Evolutionary conservation across 2,888 invertebrate species (phyloP).

Genomic region (Cataglyphis albicans): DNA sequence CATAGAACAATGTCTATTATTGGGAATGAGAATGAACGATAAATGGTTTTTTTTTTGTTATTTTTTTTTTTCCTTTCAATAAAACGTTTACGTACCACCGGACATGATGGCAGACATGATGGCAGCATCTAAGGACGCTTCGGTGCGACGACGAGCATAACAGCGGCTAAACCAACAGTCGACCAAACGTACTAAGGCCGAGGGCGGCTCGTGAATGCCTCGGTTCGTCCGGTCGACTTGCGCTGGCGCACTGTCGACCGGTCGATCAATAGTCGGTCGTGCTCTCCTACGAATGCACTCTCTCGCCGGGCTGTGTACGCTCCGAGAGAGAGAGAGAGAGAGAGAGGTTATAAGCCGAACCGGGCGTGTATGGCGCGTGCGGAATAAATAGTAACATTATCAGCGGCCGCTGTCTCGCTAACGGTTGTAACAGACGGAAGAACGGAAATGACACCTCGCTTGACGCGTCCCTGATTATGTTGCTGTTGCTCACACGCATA

Average conservation of each 20-base stretch:
- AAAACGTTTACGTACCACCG: constrained; percentile 78
- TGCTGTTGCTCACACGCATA: background rate
- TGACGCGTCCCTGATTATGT: background rate
- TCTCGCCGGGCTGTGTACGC: constrained; percentile 11
- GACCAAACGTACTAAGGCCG: constrained; percentile 52
- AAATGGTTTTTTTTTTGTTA: background rate
- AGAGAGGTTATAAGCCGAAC: constrained; percentile 25
- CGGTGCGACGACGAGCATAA: constrained; percentile 44
- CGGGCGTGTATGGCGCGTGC: constrained; percentile 32
- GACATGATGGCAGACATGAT: constrained; percentile 82
- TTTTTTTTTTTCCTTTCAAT: background rate
- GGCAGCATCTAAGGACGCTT: constrained; percentile 66
- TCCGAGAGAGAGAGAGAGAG: too few species aligned
- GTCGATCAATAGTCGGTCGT: constrained; percentile 65
- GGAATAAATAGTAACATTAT: constrained; percentile 50
- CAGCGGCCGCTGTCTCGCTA: constrained; percentile 20
- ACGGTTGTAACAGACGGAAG: constrained; percentile 26
- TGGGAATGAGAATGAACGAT: background rate
- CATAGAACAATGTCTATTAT: background rate
- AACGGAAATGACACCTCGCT: constrained; percentile 38
- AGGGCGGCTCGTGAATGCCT: constrained; percentile 65
- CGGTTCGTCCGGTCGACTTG: constrained; percentile 56
- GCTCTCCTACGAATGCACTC: constrained; percentile 32
- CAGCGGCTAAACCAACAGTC: constrained; percentile 26
- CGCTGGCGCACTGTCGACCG: constrained; percentile 75